These are phyloP conservation scores for Scomber colias DNA, from an alignment of 2,113 vertebrate species.

Conservation along the genomic window DNA sequence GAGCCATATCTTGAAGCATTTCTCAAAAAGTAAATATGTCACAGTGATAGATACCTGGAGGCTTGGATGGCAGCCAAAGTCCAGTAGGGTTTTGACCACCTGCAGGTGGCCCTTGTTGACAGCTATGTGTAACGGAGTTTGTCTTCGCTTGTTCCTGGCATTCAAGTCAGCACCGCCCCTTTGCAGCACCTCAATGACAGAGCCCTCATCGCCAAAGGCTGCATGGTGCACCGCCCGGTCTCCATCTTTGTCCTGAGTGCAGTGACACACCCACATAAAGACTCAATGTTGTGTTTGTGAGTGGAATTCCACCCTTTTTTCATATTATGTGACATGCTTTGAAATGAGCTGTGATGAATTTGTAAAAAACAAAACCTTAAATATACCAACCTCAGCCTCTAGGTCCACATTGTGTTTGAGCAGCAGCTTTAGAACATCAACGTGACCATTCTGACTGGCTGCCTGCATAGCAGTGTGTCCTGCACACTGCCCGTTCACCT, in stretches of 20 bases:
- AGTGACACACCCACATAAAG: conserved; percentile 38
- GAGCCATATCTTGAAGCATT: background rate
- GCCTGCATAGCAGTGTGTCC: conserved; percentile 99
- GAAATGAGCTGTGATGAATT: background rate
- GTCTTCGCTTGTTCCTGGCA: conserved; percentile 96
- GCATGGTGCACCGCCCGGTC: conserved; percentile 98
- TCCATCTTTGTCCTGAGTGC: conserved; percentile 95
- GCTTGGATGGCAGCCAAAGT: conserved; percentile 98
- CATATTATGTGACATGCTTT: background rate
- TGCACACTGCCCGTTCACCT: conserved; percentile 99
- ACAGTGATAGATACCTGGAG: conserved; percentile 89
- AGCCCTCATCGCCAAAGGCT: conserved; percentile 97
- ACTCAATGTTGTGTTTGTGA: conserved; percentile 19
- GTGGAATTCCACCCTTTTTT: conserved; percentile 5
- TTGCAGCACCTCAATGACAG: conserved; percentile 97
- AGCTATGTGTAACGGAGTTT: conserved; percentile 97
- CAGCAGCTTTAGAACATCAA: conserved; percentile 97
- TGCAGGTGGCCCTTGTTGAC: conserved; percentile 99
- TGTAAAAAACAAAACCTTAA: background rate
- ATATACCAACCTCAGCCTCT: conserved; percentile 93
- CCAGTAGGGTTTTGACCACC: conserved; percentile 97
- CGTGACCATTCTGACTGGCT: conserved; percentile 98
- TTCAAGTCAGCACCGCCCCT: conserved; percentile 97
- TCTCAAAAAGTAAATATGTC: conserved; percentile 1
- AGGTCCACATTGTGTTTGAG: conserved; percentile 98